phyloP scores from a whole-genome alignment of 2,888 invertebrate genomes.

The Drosophila borealis region DNA sequence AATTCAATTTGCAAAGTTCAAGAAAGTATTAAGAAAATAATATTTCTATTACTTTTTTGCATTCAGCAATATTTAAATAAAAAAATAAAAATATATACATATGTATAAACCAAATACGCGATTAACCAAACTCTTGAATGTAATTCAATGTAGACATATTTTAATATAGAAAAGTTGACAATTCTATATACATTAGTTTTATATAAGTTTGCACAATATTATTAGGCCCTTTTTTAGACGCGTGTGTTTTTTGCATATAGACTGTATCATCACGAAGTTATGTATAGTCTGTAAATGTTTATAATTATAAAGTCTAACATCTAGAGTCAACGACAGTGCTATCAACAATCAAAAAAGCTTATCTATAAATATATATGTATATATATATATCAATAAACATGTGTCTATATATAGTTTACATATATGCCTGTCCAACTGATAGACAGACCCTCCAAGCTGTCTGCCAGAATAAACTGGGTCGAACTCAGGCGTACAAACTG shows the following conservation, averaged over 20 bases:
- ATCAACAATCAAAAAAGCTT: slow-evolving; percentile 47
- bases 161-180: background rate
- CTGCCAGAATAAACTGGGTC: slow-evolving; percentile 65
- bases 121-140: background rate
- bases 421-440: slow-evolving; percentile 18
- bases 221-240: background rate
- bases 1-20: no score
- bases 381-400: slow-evolving; percentile 3
- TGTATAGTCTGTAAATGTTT: slow-evolving; percentile 23
- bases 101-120: no score
- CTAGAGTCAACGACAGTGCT: slow-evolving; percentile 34
- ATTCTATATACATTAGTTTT: background rate
- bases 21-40: no score
- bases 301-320: slow-evolving; percentile 24
- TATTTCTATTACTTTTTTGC: no score
- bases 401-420: slow-evolving; percentile 10
- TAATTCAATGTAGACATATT: background rate
- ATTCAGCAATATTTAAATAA: background rate
- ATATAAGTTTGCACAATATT: background rate
- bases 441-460: slow-evolving; percentile 50
- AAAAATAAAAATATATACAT: no score
- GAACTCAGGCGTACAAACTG: slow-evolving; percentile 28
- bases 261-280: slow-evolving; percentile 7
- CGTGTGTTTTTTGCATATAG: background rate
- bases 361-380: slow-evolving; percentile 33